Conservation (phyloP, 2,113 vertebrate genomes). For the Hypocryptadius cinnamomeus region DNA sequence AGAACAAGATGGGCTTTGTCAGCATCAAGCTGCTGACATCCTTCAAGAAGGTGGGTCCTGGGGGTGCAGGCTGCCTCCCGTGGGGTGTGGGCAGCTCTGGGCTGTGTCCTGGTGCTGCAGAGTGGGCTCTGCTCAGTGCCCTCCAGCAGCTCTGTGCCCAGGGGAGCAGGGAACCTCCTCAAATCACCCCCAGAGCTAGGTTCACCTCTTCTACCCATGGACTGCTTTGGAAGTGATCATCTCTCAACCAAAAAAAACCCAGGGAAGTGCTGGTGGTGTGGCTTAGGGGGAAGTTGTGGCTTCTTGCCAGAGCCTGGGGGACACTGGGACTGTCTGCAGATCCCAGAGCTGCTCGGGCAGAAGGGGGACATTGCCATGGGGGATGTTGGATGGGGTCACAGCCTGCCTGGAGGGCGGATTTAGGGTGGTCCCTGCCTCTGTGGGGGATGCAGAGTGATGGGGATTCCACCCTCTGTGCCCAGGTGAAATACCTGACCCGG, state of each 20-base stretch:
- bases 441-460: not conserved
- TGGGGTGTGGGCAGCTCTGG: not conserved
- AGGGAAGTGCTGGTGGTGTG: not conserved
- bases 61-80: not conserved
- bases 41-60: constrained; percentile 71
- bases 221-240: not conserved
- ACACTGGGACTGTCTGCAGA: not conserved
- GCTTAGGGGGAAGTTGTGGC: fast-evolving
- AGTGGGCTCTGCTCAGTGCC: not conserved
- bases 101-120: not conserved
- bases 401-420: fast-evolving
- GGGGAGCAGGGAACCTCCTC: not conserved
- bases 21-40: constrained; percentile 77
- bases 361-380: fast-evolving
- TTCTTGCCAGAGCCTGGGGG: fast-evolving
- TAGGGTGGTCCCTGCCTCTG: not conserved
- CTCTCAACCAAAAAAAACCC: fast-evolving
- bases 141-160: not conserved
- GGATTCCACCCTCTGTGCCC: not conserved
- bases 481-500: constrained; percentile 77
- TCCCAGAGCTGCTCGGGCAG: fast-evolving
- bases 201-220: fast-evolving
- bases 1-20: constrained; percentile 75
- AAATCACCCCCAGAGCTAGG: not conserved
- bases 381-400: not conserved